phyloP scores from a whole-genome alignment of 2,113 vertebrate species.

The Clarias batrachus region DNA sequence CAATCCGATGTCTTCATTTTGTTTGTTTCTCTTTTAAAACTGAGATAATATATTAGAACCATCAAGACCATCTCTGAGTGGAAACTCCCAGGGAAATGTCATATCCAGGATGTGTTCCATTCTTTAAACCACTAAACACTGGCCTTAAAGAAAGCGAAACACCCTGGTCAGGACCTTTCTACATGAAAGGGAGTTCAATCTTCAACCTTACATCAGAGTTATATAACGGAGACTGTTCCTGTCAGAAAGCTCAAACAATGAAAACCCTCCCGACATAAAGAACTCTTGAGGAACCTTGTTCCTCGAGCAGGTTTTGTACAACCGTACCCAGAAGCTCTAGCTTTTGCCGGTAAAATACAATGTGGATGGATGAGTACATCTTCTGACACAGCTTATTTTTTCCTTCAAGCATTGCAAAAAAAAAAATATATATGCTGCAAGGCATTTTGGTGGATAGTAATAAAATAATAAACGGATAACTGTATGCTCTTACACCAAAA shows the following conservation, averaged over 20 bases:
- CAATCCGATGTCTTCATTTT: neutral
- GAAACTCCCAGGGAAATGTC: too few species aligned
- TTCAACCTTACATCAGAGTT: neutral
- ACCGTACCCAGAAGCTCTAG: neutral
- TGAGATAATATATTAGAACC: neutral
- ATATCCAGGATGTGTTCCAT: too few species aligned
- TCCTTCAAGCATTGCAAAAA: neutral
- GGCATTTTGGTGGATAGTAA: constrained; percentile 3
- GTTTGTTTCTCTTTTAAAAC: neutral
- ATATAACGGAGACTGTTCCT: neutral
- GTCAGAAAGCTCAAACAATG: neutral
- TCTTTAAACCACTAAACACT: neutral
- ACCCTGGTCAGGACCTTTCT: neutral
- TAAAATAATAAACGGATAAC: constrained; percentile 13
- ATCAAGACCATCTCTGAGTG: neutral
- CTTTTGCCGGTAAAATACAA: neutral
- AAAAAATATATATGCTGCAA: neutral
- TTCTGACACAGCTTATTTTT: neutral
- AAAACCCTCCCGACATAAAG: neutral
- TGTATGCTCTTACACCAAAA: neutral
- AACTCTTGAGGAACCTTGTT: neutral
- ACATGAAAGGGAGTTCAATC: neutral
- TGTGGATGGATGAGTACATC: neutral
- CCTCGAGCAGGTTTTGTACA: neutral
- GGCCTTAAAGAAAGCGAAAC: neutral